Base-by-base conservation (phyloP, 2,797 vertebrate species). In the Myripristis jacobus region DNA sequence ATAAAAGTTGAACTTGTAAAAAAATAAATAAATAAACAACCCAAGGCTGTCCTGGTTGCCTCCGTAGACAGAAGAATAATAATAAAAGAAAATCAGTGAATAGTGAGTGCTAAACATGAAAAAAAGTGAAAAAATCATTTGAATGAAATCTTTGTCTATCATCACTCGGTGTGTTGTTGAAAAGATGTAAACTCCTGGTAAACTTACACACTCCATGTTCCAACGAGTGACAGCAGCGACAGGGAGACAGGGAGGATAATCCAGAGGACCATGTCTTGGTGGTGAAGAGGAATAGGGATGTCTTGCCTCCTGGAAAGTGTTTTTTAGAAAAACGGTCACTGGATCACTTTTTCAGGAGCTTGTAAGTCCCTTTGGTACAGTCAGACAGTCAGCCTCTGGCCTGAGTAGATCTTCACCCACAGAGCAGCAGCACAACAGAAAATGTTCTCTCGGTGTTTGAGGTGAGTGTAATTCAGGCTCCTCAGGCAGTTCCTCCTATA, bases 141-240 rank as follows among this genome's bases (percentile, higher is more conserved):
- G n/a, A n/a, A n/a, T n/a, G n/a, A n/a, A n/a, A n/a, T n/a, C n/a
- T n/a, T n/a, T n/a, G 22, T 38, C 22, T 19, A 38, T 38, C 19
- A 57, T 21, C 7, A 24, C 41, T 8, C 4, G 22, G 22, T 25
- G 25, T 48, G 44, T 66, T 54, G 75, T 43, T n/a, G 2, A 58
- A 3, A 61, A 51, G 60, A 10, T 6, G 24, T 56, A 19, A 47
- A 60, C 62, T 53, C 54, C n/a, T 43, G 21, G 31, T 70, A 69
- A 44, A 94, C 94, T 95, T 91, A 95, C 94, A 94, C 87, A 46
- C 64, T 68, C 94, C 94, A 95, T 21, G 93, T 94, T 59, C 94
- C 94, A 51, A 94, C 43, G 64, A 94, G 86, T 50, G 94, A 94
- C 54, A 94, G 75, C 53, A 92, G 75, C 11, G 91, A 86, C 48